These are phyloP conservation scores for Zygothrica quintamaculata DNA, from an alignment of 2,888 invertebrate genomes.

Conservation along the genomic window DNA sequence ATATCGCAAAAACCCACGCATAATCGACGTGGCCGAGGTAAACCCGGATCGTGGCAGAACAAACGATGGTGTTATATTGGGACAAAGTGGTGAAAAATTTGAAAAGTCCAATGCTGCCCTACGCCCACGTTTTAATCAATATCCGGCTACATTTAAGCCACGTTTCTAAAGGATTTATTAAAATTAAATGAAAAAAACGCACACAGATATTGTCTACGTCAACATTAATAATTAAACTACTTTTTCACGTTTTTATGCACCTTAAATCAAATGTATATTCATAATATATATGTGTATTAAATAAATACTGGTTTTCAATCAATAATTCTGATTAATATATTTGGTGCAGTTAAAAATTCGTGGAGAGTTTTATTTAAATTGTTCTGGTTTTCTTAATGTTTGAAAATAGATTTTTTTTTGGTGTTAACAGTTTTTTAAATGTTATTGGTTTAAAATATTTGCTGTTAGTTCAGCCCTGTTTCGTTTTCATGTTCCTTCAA, in stretches of 20 bases:
- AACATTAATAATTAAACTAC: conserved; percentile 20
- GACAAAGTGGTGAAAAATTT: conserved; percentile 80
- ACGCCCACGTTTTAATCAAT: conserved; percentile 83
- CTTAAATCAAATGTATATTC: conserved; percentile 21
- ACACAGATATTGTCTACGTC: conserved; percentile 65
- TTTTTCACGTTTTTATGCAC: conserved; percentile 52
- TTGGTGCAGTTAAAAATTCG: too few species aligned
- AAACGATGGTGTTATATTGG: conserved; percentile 80
- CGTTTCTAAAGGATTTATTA: conserved; percentile 71
- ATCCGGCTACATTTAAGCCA: conserved; percentile 82
- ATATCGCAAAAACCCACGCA: conserved; percentile 87
- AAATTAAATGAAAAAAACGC: conserved; percentile 10
- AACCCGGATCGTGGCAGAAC: conserved; percentile 74
- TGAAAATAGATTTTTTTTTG: too few species aligned
- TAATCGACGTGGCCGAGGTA: conserved; percentile 87
- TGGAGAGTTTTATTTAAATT: too few species aligned
- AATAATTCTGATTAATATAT: too few species aligned
- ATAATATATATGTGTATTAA: background rate
- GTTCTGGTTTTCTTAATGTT: too few species aligned
- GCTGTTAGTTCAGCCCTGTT: background rate
- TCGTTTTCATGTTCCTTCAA: background rate
- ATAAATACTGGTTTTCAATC: background rate
- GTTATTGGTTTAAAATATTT: too few species aligned
- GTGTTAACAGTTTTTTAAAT: too few species aligned
- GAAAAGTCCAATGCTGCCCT: conserved; percentile 82